A percentile compares a stretch with the other conserved stretches of the same genome.
These are phyloP conservation scores for Tiaroga cobitis DNA, from an alignment of 2,797 vertebrate genomes.

Conservation along the genomic window DNA sequence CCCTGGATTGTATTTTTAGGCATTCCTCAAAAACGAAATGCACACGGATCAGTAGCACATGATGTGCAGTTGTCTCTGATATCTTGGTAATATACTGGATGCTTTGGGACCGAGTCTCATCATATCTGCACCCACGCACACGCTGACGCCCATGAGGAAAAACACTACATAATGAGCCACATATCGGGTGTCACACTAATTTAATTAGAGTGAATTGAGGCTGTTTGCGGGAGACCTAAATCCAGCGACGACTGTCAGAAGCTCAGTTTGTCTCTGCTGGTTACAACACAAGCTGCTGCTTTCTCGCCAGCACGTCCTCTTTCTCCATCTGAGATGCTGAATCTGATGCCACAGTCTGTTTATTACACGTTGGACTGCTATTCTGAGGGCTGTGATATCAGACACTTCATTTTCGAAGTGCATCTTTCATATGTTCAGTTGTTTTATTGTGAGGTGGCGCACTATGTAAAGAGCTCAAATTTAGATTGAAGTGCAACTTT, in stretches of 20 bases:
- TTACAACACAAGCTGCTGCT: constrained; percentile 24
- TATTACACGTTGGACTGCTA: constrained; percentile 33
- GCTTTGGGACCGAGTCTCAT: neutral
- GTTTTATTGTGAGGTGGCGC: neutral
- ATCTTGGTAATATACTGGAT: neutral
- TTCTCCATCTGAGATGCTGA: constrained; percentile 28
- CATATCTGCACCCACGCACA: constrained; percentile 3
- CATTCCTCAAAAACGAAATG: neutral
- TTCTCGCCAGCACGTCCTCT: constrained; percentile 12
- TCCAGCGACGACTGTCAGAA: constrained; percentile 40
- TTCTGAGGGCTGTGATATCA: constrained; percentile 35
- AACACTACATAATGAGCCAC: constrained; percentile 45
- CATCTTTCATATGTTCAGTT: neutral
- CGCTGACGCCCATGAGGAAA: constrained; percentile 22
- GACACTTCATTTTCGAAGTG: neutral
- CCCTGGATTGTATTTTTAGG: neutral
- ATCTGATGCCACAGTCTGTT: constrained; percentile 26
- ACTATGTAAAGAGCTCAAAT: neutral
- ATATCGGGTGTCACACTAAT: constrained; percentile 45
- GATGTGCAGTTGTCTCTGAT: neutral
- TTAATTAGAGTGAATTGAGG: constrained; percentile 45
- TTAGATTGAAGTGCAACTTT: neutral
- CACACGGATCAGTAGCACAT: neutral
- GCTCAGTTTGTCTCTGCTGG: constrained; percentile 31
- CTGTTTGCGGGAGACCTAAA: constrained; percentile 44